Base-by-base conservation (phyloP, 2,113 vertebrate genomes). In the Vanacampus margaritifer region DNA sequence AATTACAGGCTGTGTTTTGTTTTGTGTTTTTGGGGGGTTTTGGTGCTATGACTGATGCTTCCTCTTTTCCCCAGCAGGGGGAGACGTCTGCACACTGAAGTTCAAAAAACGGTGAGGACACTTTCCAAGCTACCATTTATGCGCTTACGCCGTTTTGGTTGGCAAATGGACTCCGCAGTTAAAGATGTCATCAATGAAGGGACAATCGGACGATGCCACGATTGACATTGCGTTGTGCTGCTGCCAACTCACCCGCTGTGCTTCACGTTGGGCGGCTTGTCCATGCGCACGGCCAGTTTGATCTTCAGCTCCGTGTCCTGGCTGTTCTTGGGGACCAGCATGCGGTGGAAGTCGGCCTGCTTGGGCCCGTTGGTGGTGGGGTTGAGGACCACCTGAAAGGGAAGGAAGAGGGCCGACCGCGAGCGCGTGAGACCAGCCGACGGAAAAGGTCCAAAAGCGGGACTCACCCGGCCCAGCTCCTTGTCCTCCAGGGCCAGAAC, bases 221-320 rank as follows among this genome's bases (percentile, higher is more conserved):
- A 37, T 37, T 37, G 36, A 37, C 9, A 37, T 5, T n/a, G n/a
- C n/a, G n/a, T n/a, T n/a, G n/a, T n/a, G n/a, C n/a, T n/a, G n/a
- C n/a, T n/a, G n/a, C n/a, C n/a, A n/a, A 75, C 95, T 91, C 84
- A 99, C 97, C 97, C 97, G 73, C 96, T 95, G 78, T 99, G 96
- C 79, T 99, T 99, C 94, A 98, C 94, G 83, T 98, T 96, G 78
- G 95, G 93, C 8, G 97, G 97, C 68, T 98, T 99, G 92, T 98
- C 96, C 96, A 98, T 98, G 67, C 94, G 92, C 28, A 98, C 94
- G 0, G 95, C 96, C 85, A 99, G 89, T 75, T 97, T 98, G 81
- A 99, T 98, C 88, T 91, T 95, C 86, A 99, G 90, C 63, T 98
- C 96, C 0, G 79, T 89, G 73, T 99, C 97, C 74, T 95, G 95